A percentile compares a stretch with the other conserved stretches of the same genome.
Conservation (phyloP, 2,113 vertebrate genomes). For the Macrotis lagotis region DNA sequence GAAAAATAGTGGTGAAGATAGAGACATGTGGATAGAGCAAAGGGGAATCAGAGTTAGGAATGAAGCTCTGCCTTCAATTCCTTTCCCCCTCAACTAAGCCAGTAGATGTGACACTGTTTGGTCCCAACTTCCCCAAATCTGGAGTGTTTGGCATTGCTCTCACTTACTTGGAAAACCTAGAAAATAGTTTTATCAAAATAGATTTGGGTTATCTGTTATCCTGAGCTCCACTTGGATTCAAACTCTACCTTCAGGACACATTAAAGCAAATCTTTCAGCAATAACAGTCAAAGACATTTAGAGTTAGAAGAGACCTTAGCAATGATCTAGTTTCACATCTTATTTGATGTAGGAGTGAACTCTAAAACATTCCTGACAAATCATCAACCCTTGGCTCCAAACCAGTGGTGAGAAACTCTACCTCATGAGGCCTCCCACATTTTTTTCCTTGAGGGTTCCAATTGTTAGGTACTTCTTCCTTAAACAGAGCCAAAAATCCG, state of each 20-base stretch:
- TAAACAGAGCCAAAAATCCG: background rate
- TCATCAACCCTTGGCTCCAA: background rate
- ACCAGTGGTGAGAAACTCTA: background rate
- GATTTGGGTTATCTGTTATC: constrained; percentile 33
- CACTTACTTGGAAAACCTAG: constrained; percentile 1
- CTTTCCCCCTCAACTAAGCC: background rate
- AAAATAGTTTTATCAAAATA: constrained; percentile 46
- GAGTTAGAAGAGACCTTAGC: background rate
- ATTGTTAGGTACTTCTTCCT: background rate
- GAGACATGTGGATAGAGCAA: constrained; percentile 11
- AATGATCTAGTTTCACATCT: background rate
- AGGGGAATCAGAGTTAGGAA: background rate
- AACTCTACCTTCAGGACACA: constrained; percentile 29
- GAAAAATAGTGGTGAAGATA: background rate
- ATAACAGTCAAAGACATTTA: background rate
- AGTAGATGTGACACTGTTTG: background rate
- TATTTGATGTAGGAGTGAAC: background rate
- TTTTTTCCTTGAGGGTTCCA: background rate
- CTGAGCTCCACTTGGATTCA: constrained; percentile 12
- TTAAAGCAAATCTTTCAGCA: background rate
- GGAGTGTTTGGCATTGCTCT: constrained; percentile 1
- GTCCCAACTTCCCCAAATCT: background rate
- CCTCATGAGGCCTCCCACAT: background rate
- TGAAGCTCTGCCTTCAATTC: background rate
- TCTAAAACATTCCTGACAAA: background rate